Conservation (phyloP, 1,140 invertebrate genomes). For the Drosophila truncata region DNA sequence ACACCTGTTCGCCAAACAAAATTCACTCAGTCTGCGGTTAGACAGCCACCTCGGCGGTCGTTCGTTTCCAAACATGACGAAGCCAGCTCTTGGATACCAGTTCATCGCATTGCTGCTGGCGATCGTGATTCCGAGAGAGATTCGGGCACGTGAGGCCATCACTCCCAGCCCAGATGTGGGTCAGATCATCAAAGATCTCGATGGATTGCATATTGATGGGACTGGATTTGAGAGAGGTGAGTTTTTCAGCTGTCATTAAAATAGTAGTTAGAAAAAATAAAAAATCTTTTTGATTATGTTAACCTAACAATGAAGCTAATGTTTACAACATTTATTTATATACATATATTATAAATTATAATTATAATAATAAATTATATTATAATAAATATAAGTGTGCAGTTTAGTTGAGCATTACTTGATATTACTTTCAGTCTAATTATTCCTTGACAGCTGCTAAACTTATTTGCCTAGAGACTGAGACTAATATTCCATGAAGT, state of each 20-base stretch:
- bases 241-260: background rate
- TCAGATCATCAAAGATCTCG: conserved; percentile 68
- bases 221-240: conserved; percentile 30
- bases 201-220: conserved; percentile 44
- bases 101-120: conserved; percentile 8
- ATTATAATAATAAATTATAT: too few relatives aligned
- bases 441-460: too few relatives aligned
- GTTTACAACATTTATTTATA: background rate
- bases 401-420: too few relatives aligned
- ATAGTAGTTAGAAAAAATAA: background rate
- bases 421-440: too few relatives aligned
- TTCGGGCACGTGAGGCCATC: conserved; percentile 57
- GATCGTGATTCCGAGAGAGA: conserved; percentile 40
- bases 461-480: background rate
- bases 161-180: conserved; percentile 62
- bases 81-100: background rate
- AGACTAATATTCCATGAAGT: background rate
- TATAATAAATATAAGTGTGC: too few relatives aligned
- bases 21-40: conserved; percentile 42
- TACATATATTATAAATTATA: too few relatives aligned
- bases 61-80: conserved; percentile 1
- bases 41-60: conserved; percentile 26
- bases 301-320: background rate
- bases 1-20: conserved; percentile 38
- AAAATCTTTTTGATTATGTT: background rate